Conservation (phyloP, 1,140 invertebrate species). For the Tyrophagus putrescentiae region DNA sequence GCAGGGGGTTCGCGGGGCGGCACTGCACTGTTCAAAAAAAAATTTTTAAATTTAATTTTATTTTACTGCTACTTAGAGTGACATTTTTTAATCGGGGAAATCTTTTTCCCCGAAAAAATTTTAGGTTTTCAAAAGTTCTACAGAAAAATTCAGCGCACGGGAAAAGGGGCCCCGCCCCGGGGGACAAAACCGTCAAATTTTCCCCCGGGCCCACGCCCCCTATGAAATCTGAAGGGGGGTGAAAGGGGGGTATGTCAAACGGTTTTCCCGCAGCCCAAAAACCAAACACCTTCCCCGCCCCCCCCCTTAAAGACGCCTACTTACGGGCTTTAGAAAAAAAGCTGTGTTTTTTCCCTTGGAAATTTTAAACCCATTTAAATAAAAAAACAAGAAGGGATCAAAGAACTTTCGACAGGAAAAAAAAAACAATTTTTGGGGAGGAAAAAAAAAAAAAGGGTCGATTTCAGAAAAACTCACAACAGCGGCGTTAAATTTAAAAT, state of each 20-base stretch:
- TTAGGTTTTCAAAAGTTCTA: not conserved
- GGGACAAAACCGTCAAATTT: not conserved
- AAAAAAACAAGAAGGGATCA: too few species aligned
- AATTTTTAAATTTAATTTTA: conserved; percentile 25
- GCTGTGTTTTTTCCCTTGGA: too few species aligned
- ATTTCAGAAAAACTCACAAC: too few species aligned
- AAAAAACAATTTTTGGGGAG: too few species aligned
- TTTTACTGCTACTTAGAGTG: not conserved
- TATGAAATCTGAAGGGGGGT: conserved; percentile 1
- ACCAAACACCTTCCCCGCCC: not conserved
- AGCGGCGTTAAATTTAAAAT: too few species aligned
- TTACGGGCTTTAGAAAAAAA: not conserved
- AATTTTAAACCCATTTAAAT: too few species aligned
- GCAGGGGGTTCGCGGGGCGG: conserved; percentile 27
- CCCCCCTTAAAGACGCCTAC: not conserved
- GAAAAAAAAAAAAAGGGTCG: too few species aligned
- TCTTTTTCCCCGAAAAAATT: not conserved
- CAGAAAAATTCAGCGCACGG: not conserved
- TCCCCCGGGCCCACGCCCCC: not conserved
- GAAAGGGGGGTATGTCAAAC: not conserved
- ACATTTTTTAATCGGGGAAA: not conserved
- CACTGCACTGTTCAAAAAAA: conserved; percentile 19
- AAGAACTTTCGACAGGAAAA: too few species aligned
- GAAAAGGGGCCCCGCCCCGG: not conserved
- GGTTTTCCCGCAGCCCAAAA: not conserved